Evolutionary conservation across 2,888 invertebrate genomes (phyloP).

Genomic region (Nomada hirtipes): DNA sequence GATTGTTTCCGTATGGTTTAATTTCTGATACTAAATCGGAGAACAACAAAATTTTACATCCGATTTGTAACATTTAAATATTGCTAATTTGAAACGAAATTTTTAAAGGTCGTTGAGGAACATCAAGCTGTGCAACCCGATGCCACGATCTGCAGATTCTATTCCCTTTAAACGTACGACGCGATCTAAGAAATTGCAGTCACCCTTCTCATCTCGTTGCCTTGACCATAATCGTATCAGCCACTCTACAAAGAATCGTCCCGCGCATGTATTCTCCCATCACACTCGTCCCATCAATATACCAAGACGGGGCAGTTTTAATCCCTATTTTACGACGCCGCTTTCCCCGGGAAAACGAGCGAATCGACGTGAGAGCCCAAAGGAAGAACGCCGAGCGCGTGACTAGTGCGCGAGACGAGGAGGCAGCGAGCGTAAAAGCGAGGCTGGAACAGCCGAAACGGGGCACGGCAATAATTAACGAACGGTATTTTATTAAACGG

Average conservation of each 20-base stretch:
- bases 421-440: conserved; percentile 39
- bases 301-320: conserved; percentile 4
- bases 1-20: neutral
- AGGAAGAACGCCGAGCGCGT: neutral
- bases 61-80: neutral
- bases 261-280: too few relatives aligned
- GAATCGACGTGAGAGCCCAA: conserved; percentile 49
- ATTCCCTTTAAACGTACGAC: too few relatives aligned
- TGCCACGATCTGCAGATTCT: too few relatives aligned
- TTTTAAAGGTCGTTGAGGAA: too few relatives aligned
- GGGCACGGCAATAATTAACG: conserved; percentile 53
- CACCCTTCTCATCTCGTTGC: too few relatives aligned
- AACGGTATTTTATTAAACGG: conserved; percentile 59
- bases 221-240: neutral
- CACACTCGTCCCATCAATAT: neutral
- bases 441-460: conserved; percentile 26
- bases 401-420: conserved; percentile 27
- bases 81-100: neutral
- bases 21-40: neutral
- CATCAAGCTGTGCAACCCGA: too few relatives aligned
- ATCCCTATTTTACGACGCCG: conserved; percentile 48
- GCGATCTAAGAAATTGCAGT: neutral
- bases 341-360: conserved; percentile 31
- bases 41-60: neutral
- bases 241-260: too few relatives aligned